A percentile compares a stretch with the other conserved stretches of the same genome.
phyloP scores from a whole-genome alignment of 1,140 invertebrate species.

The Bombus haemorrhoidalis region DNA sequence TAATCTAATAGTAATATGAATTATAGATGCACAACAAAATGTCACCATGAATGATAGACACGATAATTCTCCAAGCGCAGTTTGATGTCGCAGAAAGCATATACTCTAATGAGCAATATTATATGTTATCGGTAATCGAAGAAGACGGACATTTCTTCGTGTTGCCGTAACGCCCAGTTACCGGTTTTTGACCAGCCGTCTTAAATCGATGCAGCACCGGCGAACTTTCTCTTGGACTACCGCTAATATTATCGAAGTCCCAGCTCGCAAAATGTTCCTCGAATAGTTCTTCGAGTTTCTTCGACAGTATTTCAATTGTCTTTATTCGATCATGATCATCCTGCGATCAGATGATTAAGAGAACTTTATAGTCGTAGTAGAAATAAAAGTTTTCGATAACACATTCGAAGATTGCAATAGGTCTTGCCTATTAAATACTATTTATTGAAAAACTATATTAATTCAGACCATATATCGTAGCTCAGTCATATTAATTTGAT shows the following conservation, averaged over 20 bases:
- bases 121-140: constrained; percentile 35
- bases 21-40: constrained; percentile 1
- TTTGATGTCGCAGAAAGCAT: background rate
- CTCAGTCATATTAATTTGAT: background rate
- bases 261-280: constrained; percentile 70
- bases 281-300: constrained; percentile 69
- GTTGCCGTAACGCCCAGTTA: constrained; percentile 45
- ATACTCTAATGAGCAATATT: background rate
- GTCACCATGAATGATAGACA: background rate
- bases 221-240: constrained; percentile 58
- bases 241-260: constrained; percentile 65
- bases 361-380: background rate
- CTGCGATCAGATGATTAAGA: constrained; percentile 44
- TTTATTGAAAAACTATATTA: too few relatives aligned
- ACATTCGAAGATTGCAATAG: background rate
- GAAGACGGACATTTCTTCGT: constrained; percentile 44
- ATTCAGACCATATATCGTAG: too few relatives aligned
- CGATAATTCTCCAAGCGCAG: background rate
- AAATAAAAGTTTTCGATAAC: background rate
- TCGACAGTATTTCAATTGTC: constrained; percentile 69
- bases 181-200: constrained; percentile 36
- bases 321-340: constrained; percentile 64
- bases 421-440: too few relatives aligned
- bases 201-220: constrained; percentile 48
- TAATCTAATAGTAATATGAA: constrained; percentile 33